Evolutionary conservation across 2,113 vertebrate species (phyloP).

Genomic region (Atrichornis clamosus): DNA sequence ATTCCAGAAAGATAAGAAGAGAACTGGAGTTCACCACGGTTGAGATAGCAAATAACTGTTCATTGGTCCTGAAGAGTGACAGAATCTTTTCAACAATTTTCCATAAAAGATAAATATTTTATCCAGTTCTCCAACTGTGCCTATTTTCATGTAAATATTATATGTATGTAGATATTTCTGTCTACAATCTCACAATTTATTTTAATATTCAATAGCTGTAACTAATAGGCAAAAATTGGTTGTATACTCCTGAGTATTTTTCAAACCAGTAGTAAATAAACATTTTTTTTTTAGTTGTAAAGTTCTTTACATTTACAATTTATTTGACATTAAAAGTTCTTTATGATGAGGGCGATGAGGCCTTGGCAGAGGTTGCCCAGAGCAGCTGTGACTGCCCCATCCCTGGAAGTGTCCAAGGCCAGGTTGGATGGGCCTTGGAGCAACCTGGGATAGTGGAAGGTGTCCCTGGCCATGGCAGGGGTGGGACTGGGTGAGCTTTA

Average conservation of each 20-base stretch:
- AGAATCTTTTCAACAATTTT: background rate
- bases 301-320: background rate
- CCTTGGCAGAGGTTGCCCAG: background rate
- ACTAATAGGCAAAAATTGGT: background rate
- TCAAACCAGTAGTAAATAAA: background rate
- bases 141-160: background rate
- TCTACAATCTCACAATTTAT: background rate
- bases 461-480: background rate
- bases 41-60: background rate
- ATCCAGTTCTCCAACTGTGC: background rate
- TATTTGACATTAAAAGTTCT: background rate
- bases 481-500: background rate
- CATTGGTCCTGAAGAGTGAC: background rate
- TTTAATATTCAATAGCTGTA: background rate
- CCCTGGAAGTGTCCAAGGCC: background rate
- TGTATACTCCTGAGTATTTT: background rate
- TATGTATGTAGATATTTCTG: background rate
- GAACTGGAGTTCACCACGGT: background rate
- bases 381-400: background rate
- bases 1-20: background rate
- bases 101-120: background rate
- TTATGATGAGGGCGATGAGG: background rate
- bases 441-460: background rate
- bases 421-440: accelerated
- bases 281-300: background rate